phyloP scores from a whole-genome alignment of 2,888 invertebrate species.

The Acrobasis repandana region DNA sequence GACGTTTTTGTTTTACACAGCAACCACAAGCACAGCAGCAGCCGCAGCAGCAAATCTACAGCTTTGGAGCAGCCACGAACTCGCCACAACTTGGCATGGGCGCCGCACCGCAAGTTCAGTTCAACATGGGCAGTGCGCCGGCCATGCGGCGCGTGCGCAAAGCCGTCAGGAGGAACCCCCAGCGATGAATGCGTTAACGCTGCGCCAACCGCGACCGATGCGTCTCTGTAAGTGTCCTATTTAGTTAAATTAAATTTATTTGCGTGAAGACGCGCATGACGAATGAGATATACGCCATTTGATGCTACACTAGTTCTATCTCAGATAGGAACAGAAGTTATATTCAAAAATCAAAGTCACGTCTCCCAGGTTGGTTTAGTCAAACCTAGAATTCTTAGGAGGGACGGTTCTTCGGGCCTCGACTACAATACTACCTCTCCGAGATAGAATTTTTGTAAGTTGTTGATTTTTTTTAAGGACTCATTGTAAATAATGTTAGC shows the following conservation, averaged over 20 bases:
- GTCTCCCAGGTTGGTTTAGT: no score
- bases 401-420: no score
- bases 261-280: constrained; percentile 5
- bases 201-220: not conserved
- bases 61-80: constrained; percentile 42
- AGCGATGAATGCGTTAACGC: constrained; percentile 47
- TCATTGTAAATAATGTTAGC: constrained; percentile 3
- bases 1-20: constrained; percentile 16
- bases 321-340: no score
- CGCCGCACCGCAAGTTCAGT: constrained; percentile 53
- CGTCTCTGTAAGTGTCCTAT: constrained; percentile 21
- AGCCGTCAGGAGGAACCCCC: constrained; percentile 61
- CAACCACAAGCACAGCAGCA: constrained; percentile 37
- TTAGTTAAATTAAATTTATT: constrained; percentile 12
- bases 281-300: constrained; percentile 1
- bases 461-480: not conserved
- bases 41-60: constrained; percentile 48
- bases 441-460: constrained; percentile 4
- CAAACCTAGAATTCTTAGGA: no score
- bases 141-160: constrained; percentile 54
- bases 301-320: not conserved
- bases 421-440: not conserved
- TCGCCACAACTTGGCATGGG: constrained; percentile 17
- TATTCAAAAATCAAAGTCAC: no score
- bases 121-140: constrained; percentile 63